Evolutionary conservation across 2,888 invertebrate genomes (phyloP).

Genomic region (Pammene aurita): DNA sequence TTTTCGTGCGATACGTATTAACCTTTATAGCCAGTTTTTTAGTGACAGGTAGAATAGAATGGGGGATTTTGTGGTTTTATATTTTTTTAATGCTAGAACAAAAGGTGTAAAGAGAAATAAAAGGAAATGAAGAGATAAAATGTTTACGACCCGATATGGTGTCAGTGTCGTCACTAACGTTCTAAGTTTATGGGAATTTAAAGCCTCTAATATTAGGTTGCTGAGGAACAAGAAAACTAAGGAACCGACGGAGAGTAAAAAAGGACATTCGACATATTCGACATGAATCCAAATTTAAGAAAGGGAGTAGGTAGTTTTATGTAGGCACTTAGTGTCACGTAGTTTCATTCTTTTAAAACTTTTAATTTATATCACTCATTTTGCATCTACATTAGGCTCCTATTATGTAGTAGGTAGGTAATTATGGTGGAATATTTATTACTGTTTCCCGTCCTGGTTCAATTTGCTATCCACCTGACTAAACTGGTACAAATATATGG

Average conservation of each 20-base stretch:
- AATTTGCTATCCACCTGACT: no score
- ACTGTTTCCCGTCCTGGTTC: no score
- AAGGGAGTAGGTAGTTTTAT: not conserved
- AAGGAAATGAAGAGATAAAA: constrained; percentile 76
- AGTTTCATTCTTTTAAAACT: no score
- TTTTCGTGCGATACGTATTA: constrained; percentile 40
- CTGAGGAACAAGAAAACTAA: constrained; percentile 47
- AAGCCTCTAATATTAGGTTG: constrained; percentile 64
- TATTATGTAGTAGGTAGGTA: no score
- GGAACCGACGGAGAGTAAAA: constrained; percentile 22
- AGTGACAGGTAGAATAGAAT: constrained; percentile 30
- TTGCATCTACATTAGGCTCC: no score
- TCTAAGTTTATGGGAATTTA: constrained; percentile 69
- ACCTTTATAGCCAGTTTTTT: constrained; percentile 49
- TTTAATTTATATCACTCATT: no score
- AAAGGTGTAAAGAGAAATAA: constrained; percentile 60
- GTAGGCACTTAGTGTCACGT: no score
- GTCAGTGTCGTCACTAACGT: constrained; percentile 63
- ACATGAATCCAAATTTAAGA: no score
- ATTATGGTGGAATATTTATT: no score
- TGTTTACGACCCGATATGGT: constrained; percentile 74
- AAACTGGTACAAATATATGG: no score
- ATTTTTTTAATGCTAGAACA: constrained; percentile 40
- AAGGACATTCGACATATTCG: not conserved
- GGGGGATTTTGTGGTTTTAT: constrained; percentile 31